These are phyloP conservation scores for Trichacis sp. DNA, from an alignment of 2,888 invertebrate genomes.

Conservation along the genomic window DNA sequence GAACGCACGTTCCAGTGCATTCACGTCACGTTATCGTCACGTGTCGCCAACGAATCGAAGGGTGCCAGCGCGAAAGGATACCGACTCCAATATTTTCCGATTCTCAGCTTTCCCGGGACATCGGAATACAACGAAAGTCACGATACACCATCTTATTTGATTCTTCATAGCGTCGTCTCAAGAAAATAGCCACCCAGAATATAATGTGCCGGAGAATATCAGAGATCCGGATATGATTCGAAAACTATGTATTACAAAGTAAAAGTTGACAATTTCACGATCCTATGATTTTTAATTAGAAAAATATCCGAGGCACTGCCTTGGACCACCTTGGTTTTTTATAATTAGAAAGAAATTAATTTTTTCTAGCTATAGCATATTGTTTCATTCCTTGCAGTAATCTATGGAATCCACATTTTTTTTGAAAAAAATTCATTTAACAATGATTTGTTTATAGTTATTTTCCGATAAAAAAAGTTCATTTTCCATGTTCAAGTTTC, in stretches of 20 bases:
- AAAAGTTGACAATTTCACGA: background rate
- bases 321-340: too few relatives aligned
- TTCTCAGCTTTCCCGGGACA: constrained; percentile 19
- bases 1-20: constrained; percentile 44
- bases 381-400: too few relatives aligned
- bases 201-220: constrained; percentile 20
- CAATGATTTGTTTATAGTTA: too few relatives aligned
- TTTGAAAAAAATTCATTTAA: too few relatives aligned
- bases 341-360: too few relatives aligned
- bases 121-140: constrained; percentile 17
- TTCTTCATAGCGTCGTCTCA: constrained; percentile 23
- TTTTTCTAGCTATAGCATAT: too few relatives aligned
- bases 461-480: too few relatives aligned
- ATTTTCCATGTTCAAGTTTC: too few relatives aligned
- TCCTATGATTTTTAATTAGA: too few relatives aligned
- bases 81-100: constrained; percentile 30
- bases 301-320: too few relatives aligned
- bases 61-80: constrained; percentile 28
- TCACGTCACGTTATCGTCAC: constrained; percentile 61
- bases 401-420: too few relatives aligned
- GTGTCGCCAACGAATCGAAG: constrained; percentile 50
- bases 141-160: constrained; percentile 25
- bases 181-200: constrained; percentile 15
- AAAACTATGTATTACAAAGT: constrained; percentile 23
- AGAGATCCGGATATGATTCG: constrained; percentile 23